Conservation (phyloP, 2,113 vertebrate species). For the Amia ocellicauda region DNA sequence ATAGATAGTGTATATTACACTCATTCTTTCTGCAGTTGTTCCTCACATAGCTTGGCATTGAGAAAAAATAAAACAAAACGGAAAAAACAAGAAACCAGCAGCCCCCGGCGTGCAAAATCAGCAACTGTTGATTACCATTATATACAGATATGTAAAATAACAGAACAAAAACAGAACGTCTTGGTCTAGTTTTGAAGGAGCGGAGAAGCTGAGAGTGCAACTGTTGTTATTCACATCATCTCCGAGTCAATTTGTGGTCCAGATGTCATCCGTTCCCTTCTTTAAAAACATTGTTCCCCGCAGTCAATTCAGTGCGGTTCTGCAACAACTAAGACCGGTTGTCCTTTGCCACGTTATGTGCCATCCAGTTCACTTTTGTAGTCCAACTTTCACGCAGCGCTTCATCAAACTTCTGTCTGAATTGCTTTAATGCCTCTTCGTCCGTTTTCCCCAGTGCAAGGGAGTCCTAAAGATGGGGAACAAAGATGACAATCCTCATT, state of each 20-base stretch:
- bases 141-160: slow-evolving; percentile 39
- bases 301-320: background rate
- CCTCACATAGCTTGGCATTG: background rate
- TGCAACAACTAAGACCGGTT: slow-evolving; percentile 78
- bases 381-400: slow-evolving; percentile 98
- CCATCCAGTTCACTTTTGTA: slow-evolving; percentile 99
- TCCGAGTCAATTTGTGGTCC: slow-evolving; percentile 34
- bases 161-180: slow-evolving; percentile 33
- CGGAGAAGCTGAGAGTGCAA: slow-evolving; percentile 49
- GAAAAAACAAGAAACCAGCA: slow-evolving; percentile 40
- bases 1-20: background rate
- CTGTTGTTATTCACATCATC: slow-evolving; percentile 35
- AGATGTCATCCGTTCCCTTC: slow-evolving; percentile 40
- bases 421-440: slow-evolving; percentile 95
- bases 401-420: slow-evolving; percentile 97
- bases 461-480: slow-evolving; percentile 73
- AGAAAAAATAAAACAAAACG: background rate
- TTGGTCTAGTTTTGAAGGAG: slow-evolving; percentile 55
- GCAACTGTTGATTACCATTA: slow-evolving; percentile 67
- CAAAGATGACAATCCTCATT: slow-evolving; percentile 16
- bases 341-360: slow-evolving; percentile 97
- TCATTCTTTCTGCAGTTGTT: background rate
- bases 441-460: slow-evolving; percentile 94
- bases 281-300: background rate
- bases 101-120: slow-evolving; percentile 71